Percentiles rank a stretch among this genome's conserved stretches.
These are phyloP conservation scores for Drosophila nebulosa DNA, from an alignment of 1,140 invertebrate species.

Conservation along the genomic window DNA sequence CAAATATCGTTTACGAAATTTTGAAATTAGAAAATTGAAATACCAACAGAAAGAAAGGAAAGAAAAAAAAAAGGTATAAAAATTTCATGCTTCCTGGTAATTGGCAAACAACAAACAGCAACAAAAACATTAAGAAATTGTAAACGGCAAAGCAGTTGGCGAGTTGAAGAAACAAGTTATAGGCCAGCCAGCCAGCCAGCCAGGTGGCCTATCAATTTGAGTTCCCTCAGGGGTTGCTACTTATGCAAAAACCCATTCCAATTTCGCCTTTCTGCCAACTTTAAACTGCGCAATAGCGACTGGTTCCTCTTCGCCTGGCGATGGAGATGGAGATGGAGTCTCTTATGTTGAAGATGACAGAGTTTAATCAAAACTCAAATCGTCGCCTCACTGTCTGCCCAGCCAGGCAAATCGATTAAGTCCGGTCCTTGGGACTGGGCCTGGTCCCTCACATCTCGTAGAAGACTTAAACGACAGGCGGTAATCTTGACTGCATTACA, in stretches of 20 bases:
- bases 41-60: constrained; percentile 4
- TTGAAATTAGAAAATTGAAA: constrained; percentile 71
- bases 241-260: constrained; percentile 21
- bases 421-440: neutral
- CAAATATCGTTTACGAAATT: constrained; percentile 37
- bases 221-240: constrained; percentile 38
- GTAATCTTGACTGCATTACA: neutral
- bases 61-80: constrained; percentile 30
- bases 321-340: no score
- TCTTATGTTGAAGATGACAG: neutral
- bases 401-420: constrained; percentile 21
- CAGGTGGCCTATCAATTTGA: constrained; percentile 41
- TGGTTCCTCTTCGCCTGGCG: constrained; percentile 19
- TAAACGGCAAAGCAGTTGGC: constrained; percentile 29
- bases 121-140: neutral
- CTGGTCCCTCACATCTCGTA: neutral
- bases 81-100: constrained; percentile 76
- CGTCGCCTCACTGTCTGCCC: constrained; percentile 36
- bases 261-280: neutral
- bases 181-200: constrained; percentile 10
- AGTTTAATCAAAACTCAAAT: constrained; percentile 42
- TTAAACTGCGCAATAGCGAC: constrained; percentile 59
- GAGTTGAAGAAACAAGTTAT: constrained; percentile 48
- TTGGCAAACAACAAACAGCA: constrained; percentile 52
- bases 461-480: constrained; percentile 22